Percentiles rank a stretch among this genome's conserved stretches.
Evolutionary conservation across 92 coral and sea anemone genomes (phyloP).

Genomic region (Galaxea fascicularis): DNA sequence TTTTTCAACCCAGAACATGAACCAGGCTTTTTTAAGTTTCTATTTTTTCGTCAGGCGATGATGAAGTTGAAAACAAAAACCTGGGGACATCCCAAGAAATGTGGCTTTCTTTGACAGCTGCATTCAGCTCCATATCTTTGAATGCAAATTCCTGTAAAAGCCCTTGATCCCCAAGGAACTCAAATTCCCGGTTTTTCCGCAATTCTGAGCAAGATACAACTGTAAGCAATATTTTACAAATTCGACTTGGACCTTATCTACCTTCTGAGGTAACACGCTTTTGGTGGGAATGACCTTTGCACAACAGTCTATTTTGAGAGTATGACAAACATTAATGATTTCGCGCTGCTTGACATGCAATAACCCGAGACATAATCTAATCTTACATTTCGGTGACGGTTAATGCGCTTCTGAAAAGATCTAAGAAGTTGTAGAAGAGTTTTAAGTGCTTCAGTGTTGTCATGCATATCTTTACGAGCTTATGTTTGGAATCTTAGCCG

Average conservation of each 20-base stretch:
- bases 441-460: background rate
- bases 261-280: conserved; percentile 6
- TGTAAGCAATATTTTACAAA: conserved; percentile 5
- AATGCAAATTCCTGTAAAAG: background rate
- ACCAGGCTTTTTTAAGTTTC: background rate
- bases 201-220: background rate
- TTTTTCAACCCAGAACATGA: background rate
- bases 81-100: conserved; percentile 7
- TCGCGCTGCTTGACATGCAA: conserved; percentile 10
- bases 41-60: too few species aligned
- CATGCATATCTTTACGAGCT: background rate
- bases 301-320: conserved; percentile 24
- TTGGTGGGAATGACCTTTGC: background rate
- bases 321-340: conserved; percentile 42
- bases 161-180: conserved; percentile 1
- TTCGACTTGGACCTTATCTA: background rate
- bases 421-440: background rate
- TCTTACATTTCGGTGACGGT: background rate
- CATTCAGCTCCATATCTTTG: conserved; percentile 8
- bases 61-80: background rate
- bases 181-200: too few species aligned
- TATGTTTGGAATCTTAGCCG: background rate
- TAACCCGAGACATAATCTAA: conserved; percentile 1
- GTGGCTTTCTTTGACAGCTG: conserved; percentile 8
- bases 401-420: background rate